phyloP scores from a whole-genome alignment of 2,888 invertebrate genomes.

The Bellardia pandia region DNA sequence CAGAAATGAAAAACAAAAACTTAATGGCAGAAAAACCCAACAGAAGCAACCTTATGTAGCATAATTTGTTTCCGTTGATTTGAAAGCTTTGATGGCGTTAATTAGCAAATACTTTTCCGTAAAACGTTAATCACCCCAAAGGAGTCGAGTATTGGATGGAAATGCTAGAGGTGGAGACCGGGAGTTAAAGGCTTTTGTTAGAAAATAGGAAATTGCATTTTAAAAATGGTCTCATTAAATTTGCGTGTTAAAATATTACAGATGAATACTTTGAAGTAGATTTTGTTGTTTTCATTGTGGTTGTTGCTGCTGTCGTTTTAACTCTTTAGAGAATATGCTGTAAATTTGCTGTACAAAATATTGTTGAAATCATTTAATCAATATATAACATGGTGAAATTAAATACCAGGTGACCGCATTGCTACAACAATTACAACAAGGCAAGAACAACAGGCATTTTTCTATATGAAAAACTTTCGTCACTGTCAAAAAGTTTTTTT shows the following conservation, averaged over 20 bases:
- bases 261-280: constrained; percentile 36
- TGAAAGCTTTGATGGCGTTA: constrained; percentile 60
- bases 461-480: too few species aligned
- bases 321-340: constrained; percentile 26
- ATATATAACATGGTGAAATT: too few species aligned
- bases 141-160: background rate
- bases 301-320: background rate
- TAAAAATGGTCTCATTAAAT: constrained; percentile 48
- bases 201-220: constrained; percentile 39
- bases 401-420: too few species aligned
- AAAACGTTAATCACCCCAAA: constrained; percentile 59
- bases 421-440: too few species aligned
- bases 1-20: constrained; percentile 1
- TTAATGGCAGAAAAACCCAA: constrained; percentile 23
- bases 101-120: constrained; percentile 59
- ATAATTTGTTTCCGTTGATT: constrained; percentile 59
- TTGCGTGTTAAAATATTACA: constrained; percentile 46
- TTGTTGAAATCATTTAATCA: constrained; percentile 35
- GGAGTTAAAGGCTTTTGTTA: constrained; percentile 3
- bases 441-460: too few species aligned
- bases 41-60: constrained; percentile 40
- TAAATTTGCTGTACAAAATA: constrained; percentile 4
- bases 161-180: background rate
- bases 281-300: background rate
- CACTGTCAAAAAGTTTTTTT: too few species aligned